These are phyloP conservation scores for Glaucidium brasilianum DNA, from an alignment of 2,113 vertebrate species.

Conservation along the genomic window DNA sequence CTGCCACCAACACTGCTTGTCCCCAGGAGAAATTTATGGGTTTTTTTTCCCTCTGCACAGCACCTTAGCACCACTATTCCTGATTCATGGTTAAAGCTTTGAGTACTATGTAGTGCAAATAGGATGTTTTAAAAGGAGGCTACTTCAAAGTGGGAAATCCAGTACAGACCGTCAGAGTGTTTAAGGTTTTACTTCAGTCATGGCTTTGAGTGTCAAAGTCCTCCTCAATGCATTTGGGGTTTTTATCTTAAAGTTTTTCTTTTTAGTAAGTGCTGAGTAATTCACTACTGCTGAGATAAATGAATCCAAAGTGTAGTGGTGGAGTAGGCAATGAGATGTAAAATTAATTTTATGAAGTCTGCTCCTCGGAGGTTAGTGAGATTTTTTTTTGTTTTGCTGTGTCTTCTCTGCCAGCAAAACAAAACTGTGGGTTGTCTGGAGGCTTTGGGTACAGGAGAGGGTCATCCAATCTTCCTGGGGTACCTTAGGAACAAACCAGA, in stretches of 20 bases:
- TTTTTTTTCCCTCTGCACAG: neutral
- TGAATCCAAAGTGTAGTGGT: neutral
- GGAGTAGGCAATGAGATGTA: neutral
- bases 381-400: neutral
- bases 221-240: neutral
- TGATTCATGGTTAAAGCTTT: neutral
- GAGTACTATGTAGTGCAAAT: accelerated
- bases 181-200: neutral
- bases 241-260: neutral
- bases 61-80: neutral
- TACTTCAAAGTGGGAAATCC: neutral
- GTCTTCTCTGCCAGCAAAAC: too few relatives aligned
- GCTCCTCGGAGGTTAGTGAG: neutral
- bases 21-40: too few relatives aligned
- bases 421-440: neutral
- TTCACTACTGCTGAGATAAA: neutral
- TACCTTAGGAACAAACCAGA: neutral
- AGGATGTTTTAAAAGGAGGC: neutral
- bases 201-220: neutral
- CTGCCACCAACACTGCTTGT: neutral
- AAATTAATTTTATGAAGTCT: neutral
- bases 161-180: neutral
- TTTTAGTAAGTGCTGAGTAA: neutral
- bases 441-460: neutral
- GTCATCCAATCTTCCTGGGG: neutral